A percentile compares a stretch with the other conserved stretches of the same genome.
phyloP scores from a whole-genome alignment of 1,140 invertebrate species.

The Apis dorsata region DNA sequence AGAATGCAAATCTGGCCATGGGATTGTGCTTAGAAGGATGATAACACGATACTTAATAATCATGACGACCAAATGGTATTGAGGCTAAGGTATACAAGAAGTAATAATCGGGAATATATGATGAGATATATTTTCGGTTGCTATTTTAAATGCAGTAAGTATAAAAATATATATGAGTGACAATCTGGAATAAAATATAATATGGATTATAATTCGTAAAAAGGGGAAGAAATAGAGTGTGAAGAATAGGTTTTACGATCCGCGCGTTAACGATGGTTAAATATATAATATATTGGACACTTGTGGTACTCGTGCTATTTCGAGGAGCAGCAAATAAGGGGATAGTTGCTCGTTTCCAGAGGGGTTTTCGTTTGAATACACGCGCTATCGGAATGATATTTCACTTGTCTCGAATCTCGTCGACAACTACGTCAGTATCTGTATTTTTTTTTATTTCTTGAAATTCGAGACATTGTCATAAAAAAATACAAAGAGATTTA shows the following conservation, averaged over 20 bases:
- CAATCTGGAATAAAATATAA: conserved; percentile 80
- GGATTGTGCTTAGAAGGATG: conserved; percentile 56
- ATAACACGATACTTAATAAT: conserved; percentile 62
- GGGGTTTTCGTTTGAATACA: not conserved
- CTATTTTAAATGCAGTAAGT: conserved; percentile 67
- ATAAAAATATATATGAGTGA: conserved; percentile 70
- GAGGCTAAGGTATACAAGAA: conserved; percentile 55
- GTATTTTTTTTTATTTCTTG: not conserved
- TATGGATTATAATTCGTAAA: conserved; percentile 76
- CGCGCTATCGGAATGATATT: conserved; percentile 12
- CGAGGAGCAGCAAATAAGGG: not conserved
- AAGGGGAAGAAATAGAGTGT: conserved; percentile 42
- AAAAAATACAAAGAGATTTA: not conserved
- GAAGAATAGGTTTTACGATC: conserved; percentile 42
- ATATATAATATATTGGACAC: conserved; percentile 12
- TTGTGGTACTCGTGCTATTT: conserved; percentile 23
- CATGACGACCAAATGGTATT: conserved; percentile 66
- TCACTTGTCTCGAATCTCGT: conserved; percentile 41
- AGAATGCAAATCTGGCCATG: conserved; percentile 68
- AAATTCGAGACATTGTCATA: conserved; percentile 28
- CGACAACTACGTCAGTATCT: conserved; percentile 54
- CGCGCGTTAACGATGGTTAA: conserved; percentile 40
- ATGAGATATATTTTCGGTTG: conserved; percentile 61
- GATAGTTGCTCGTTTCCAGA: conserved; percentile 3
- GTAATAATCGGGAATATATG: conserved; percentile 53